A percentile compares a stretch with the other conserved stretches of the same genome.
Conservation (phyloP, 2,888 invertebrate genomes). For the Spodoptera picta region DNA sequence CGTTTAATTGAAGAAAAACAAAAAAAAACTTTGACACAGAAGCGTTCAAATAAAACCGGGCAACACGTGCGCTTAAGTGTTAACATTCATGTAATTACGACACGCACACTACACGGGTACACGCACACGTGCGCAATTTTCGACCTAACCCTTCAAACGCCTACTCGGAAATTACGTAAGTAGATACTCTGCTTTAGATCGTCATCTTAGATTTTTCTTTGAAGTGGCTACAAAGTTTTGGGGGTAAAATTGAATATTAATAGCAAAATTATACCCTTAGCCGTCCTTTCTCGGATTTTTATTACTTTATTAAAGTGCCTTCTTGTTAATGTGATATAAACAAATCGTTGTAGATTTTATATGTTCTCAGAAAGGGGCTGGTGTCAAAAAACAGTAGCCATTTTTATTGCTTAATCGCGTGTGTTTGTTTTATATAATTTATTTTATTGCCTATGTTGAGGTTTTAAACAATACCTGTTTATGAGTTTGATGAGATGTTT, state of each 20-base stretch:
- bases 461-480: background rate
- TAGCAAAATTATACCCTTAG: slow-evolving; percentile 84
- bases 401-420: slow-evolving; percentile 84
- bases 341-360: slow-evolving; percentile 82
- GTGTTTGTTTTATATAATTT: slow-evolving; percentile 76
- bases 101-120: slow-evolving; percentile 46
- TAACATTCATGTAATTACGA: slow-evolving; percentile 60
- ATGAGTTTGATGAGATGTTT: background rate
- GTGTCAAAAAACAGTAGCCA: slow-evolving; percentile 87
- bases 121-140: slow-evolving; percentile 60
- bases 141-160: slow-evolving; percentile 72
- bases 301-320: slow-evolving; percentile 84
- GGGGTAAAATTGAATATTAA: slow-evolving; percentile 88
- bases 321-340: slow-evolving; percentile 85
- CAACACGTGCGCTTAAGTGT: slow-evolving; percentile 59
- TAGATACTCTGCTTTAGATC: slow-evolving; percentile 78
- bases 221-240: slow-evolving; percentile 80
- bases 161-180: slow-evolving; percentile 82
- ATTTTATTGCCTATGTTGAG: slow-evolving; percentile 54
- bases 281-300: slow-evolving; percentile 78
- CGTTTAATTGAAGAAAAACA: background rate
- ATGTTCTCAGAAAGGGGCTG: slow-evolving; percentile 79
- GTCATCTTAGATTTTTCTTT: slow-evolving; percentile 86
- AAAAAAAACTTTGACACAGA: slow-evolving; percentile 5
- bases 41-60: slow-evolving; percentile 27